Conservation (phyloP, 2,113 vertebrate species). For the Mandrillus leucophaeus region DNA sequence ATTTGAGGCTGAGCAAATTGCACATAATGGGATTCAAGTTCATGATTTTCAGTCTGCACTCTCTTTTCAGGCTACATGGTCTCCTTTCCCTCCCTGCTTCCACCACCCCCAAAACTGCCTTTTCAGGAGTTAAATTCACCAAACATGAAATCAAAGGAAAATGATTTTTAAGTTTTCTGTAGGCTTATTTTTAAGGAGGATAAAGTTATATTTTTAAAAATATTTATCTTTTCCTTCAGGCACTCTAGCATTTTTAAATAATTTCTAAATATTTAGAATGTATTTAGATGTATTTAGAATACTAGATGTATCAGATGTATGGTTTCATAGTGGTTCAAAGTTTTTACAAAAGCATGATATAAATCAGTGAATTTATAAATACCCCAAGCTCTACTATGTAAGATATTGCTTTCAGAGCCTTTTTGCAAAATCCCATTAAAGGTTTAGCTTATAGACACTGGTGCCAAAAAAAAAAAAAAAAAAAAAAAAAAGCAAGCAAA, state of each 20-base stretch:
- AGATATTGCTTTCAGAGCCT: neutral
- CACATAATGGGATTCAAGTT: slow-evolving; percentile 59
- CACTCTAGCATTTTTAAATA: slow-evolving; percentile 25
- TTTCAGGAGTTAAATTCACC: slow-evolving; percentile 24
- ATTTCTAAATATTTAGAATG: slow-evolving; percentile 49
- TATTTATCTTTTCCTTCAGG: slow-evolving; percentile 45
- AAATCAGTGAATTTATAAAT: slow-evolving; percentile 40
- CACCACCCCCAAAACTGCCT: neutral
- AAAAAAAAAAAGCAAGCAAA: neutral
- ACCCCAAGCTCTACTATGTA: neutral
- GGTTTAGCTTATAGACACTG: neutral
- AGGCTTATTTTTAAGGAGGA: slow-evolving; percentile 51
- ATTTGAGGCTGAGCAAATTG: slow-evolving; percentile 67
- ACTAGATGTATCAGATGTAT: slow-evolving; percentile 13
- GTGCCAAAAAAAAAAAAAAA: neutral
- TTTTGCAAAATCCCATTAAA: slow-evolving; percentile 37
- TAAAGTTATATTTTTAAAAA: slow-evolving; percentile 40
- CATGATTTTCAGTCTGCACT: slow-evolving; percentile 8
- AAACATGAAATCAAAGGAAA: slow-evolving; percentile 47
- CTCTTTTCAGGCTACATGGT: neutral
- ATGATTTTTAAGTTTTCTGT: slow-evolving; percentile 32
- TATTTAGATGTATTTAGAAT: neutral
- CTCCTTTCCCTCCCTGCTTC: neutral
- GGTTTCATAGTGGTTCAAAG: slow-evolving; percentile 16
- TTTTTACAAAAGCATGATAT: slow-evolving; percentile 14